These are phyloP conservation scores for Drosophila hydei DNA, from an alignment of 1,140 invertebrate species.

Conservation along the genomic window DNA sequence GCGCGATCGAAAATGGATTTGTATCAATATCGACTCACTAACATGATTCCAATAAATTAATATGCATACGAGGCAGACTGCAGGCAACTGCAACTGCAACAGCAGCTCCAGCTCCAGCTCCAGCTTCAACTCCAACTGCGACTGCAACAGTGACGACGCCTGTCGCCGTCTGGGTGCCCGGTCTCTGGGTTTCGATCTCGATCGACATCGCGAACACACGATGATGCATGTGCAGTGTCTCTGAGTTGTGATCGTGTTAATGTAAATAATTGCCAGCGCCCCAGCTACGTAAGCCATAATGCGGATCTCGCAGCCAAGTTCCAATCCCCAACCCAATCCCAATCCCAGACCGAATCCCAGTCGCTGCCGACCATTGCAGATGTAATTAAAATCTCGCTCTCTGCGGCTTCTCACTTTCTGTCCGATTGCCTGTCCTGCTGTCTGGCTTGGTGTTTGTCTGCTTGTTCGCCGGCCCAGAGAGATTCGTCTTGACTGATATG, in stretches of 20 bases:
- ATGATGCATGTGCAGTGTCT: conserved; percentile 83
- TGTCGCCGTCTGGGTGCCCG: conserved; percentile 42
- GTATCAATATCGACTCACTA: conserved; percentile 84
- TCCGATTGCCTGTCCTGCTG: conserved; percentile 5
- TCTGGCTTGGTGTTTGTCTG: conserved; percentile 41
- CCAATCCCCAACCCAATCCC: conserved; percentile 13
- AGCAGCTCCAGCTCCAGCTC: conserved; percentile 11
- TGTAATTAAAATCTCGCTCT: conserved; percentile 77
- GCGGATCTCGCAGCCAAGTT: background rate
- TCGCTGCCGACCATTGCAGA: conserved; percentile 43
- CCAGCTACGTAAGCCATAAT: conserved; percentile 5
- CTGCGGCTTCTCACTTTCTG: conserved; percentile 70
- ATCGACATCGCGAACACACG: conserved; percentile 74
- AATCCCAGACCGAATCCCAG: conserved; percentile 14
- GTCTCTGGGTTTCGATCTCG: conserved; percentile 52
- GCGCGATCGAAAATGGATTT: conserved; percentile 82
- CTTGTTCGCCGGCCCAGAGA: conserved; percentile 57
- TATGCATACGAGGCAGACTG: conserved; percentile 74
- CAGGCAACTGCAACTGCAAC: background rate
- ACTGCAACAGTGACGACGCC: conserved; percentile 40
- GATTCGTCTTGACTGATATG: conserved; percentile 77
- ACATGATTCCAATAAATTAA: conserved; percentile 84
- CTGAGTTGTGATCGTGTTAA: conserved; percentile 83
- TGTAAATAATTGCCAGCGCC: conserved; percentile 82
- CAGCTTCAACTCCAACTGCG: conserved; percentile 24